Conservation (phyloP, 2,113 vertebrate genomes). For the Promerops cafer region DNA sequence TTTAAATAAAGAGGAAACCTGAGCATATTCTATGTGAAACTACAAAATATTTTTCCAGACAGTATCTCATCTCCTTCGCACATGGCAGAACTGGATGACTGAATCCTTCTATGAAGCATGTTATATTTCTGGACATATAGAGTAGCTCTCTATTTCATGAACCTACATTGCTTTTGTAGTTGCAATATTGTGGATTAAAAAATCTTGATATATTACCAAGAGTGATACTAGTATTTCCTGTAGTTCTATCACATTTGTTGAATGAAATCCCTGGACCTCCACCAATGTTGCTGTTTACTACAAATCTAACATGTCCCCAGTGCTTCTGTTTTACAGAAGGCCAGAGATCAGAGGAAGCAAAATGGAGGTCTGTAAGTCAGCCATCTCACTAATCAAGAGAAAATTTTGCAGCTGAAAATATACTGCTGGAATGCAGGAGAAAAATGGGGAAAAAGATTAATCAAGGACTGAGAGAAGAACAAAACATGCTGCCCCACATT, state of each 20-base stretch:
- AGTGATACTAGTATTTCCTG: background rate
- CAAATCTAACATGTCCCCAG: background rate
- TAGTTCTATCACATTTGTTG: background rate
- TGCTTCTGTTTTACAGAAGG: background rate
- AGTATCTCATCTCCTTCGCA: background rate
- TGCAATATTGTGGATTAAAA: background rate
- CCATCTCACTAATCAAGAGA: background rate
- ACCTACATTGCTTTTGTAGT: background rate
- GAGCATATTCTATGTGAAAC: background rate
- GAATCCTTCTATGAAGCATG: background rate
- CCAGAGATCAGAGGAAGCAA: background rate
- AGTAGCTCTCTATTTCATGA: background rate
- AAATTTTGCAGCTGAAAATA: background rate
- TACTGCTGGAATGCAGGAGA: background rate
- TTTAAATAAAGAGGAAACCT: background rate
- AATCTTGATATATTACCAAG: background rate
- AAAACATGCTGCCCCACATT: background rate
- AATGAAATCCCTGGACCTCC: background rate
- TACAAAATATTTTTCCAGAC: background rate
- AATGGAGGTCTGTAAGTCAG: background rate
- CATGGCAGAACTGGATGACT: background rate
- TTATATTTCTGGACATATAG: background rate
- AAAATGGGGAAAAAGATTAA: background rate
- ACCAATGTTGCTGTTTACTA: background rate
- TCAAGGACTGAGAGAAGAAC: background rate